Evolutionary conservation across 2,888 invertebrate species (phyloP).

Genomic region (Aromia moschata): DNA sequence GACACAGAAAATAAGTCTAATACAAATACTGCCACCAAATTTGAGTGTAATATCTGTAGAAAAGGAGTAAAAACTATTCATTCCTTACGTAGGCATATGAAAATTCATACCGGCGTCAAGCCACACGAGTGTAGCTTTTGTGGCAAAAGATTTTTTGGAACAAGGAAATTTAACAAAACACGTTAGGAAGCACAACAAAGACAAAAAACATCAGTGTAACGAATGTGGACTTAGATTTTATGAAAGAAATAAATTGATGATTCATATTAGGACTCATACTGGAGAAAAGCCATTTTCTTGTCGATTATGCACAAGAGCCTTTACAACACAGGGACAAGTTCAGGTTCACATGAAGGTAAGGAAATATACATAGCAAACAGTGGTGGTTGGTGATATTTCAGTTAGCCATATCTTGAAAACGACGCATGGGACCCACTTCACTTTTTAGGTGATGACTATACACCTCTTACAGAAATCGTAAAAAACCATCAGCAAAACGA

Average conservation of each 20-base stretch:
- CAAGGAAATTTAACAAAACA: conserved; percentile 49
- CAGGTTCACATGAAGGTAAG: conserved; percentile 49
- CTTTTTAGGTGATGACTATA: too few species aligned
- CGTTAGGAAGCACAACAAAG: conserved; percentile 45
- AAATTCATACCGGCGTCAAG: conserved; percentile 43
- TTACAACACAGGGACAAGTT: conserved; percentile 47
- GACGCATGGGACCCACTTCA: too few species aligned
- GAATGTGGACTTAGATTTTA: conserved; percentile 51
- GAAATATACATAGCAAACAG: too few species aligned
- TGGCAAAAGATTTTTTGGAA: conserved; percentile 43
- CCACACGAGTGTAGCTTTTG: conserved; percentile 42
- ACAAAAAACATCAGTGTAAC: conserved; percentile 51
- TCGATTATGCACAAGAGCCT: conserved; percentile 43
- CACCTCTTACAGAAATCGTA: too few species aligned
- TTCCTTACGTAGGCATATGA: conserved; percentile 44
- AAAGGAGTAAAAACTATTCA: conserved; percentile 42
- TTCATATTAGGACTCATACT: conserved; percentile 50
- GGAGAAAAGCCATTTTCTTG: conserved; percentile 52
- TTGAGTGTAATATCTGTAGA: conserved; percentile 42
- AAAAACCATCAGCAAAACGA: too few species aligned
- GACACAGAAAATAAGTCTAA: conserved; percentile 5
- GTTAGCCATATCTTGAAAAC: too few species aligned
- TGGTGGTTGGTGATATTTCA: neutral
- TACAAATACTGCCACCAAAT: conserved; percentile 8
- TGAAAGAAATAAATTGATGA: conserved; percentile 49